phyloP scores from a whole-genome alignment of 2,113 vertebrate genomes.

The Azemiops feae region DNA sequence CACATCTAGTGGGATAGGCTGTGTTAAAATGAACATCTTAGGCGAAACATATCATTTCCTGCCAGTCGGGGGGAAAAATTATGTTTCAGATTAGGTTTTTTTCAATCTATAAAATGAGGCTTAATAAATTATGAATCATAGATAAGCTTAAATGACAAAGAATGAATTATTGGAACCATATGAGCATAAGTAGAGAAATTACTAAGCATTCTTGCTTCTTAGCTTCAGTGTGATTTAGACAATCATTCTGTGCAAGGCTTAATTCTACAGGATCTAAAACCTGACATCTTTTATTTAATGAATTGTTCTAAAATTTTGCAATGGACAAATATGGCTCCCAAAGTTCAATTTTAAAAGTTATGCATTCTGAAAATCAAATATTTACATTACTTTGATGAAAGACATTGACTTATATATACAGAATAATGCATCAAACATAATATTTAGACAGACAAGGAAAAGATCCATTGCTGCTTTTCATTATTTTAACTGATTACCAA shows the following conservation, averaged over 20 bases:
- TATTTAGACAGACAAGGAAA: not conserved
- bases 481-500: not conserved
- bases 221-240: not conserved
- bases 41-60: not conserved
- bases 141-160: not conserved
- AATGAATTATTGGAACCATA: no score
- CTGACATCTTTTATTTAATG: not conserved
- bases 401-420: not conserved
- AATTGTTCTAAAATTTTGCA: slow-evolving; percentile 4
- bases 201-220: not conserved
- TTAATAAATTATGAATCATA: not conserved
- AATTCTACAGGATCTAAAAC: not conserved
- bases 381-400: slow-evolving; percentile 46
- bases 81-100: not conserved
- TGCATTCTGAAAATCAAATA: slow-evolving; percentile 31
- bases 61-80: slow-evolving; percentile 6
- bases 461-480: not conserved
- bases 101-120: not conserved
- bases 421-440: not conserved
- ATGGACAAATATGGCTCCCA: slow-evolving; percentile 26
- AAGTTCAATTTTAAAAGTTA: slow-evolving; percentile 28
- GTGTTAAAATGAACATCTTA: not conserved
- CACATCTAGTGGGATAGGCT: not conserved
- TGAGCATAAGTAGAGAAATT: not conserved
- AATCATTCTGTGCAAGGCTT: not conserved